Conservation (phyloP, 2,797 vertebrate genomes). For the Crax fasciolata region DNA sequence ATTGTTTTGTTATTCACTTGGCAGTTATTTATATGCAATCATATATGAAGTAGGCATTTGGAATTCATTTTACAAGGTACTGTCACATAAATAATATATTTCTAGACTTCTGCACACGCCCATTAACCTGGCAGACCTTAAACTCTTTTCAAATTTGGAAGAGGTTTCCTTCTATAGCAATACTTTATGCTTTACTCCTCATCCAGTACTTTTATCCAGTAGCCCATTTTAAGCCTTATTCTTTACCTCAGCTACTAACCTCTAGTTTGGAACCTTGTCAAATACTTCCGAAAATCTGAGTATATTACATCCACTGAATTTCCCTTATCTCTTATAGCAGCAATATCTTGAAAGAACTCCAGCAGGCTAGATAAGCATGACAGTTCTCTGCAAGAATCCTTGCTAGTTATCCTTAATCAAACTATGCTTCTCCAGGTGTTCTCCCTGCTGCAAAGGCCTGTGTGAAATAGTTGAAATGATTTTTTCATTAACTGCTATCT, state of each 20-base stretch:
- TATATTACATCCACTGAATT: conserved; percentile 64
- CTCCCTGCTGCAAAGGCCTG: neutral
- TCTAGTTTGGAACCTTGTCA: conserved; percentile 55
- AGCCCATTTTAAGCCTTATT: conserved; percentile 43
- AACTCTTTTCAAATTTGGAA: conserved; percentile 27
- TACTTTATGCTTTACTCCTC: neutral
- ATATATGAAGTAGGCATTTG: neutral
- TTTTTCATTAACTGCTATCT: conserved; percentile 25
- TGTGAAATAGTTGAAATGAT: conserved; percentile 11
- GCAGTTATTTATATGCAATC: neutral
- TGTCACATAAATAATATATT: conserved; percentile 26
- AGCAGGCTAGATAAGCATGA: conserved; percentile 58
- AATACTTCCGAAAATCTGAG: conserved; percentile 57
- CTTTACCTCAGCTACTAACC: conserved; percentile 29
- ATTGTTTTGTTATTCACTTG: neutral
- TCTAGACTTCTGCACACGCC: conserved; percentile 22
- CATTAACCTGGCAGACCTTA: conserved; percentile 56
- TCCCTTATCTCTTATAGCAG: conserved; percentile 66
- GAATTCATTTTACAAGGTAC: neutral
- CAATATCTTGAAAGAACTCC: conserved; percentile 69
- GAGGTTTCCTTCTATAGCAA: conserved; percentile 16
- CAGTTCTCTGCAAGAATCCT: conserved; percentile 27
- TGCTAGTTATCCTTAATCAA: conserved; percentile 59
- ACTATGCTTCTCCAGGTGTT: conserved; percentile 51
- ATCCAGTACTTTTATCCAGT: conserved; percentile 31